Percentiles rank a stretch among this genome's conserved stretches.
These are phyloP conservation scores for Drosophila yooni DNA, from an alignment of 2,888 invertebrate genomes.

Conservation along the genomic window DNA sequence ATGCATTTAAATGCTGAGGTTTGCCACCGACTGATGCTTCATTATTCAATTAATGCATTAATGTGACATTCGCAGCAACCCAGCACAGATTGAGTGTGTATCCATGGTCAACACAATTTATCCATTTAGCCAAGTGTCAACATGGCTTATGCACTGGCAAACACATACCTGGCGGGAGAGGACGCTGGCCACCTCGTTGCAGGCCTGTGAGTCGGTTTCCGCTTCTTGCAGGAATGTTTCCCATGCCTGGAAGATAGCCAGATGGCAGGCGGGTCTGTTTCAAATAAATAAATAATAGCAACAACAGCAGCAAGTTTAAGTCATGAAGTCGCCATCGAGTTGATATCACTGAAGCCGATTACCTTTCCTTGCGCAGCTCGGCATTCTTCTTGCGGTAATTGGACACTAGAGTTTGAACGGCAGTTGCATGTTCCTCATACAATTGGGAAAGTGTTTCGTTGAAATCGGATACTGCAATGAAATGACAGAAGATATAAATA, in stretches of 20 bases:
- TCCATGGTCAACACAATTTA: constrained; percentile 46
- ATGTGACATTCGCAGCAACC: constrained; percentile 23
- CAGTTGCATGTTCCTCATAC: constrained; percentile 95
- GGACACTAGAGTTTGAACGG: constrained; percentile 93
- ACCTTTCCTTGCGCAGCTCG: constrained; percentile 95
- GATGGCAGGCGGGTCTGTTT: constrained; percentile 90
- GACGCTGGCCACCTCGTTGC: constrained; percentile 93
- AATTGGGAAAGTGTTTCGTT: constrained; percentile 94
- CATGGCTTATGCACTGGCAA: not conserved
- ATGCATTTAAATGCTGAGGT: constrained; percentile 13
- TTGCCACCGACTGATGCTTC: constrained; percentile 37
- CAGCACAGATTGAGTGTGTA: constrained; percentile 2
- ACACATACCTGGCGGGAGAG: constrained; percentile 88
- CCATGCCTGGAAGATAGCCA: constrained; percentile 95
- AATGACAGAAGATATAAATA: not conserved
- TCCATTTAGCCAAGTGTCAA: constrained; percentile 54
- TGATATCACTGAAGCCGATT: constrained; percentile 66
- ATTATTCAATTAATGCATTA: constrained; percentile 53
- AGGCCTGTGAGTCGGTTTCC: constrained; percentile 94
- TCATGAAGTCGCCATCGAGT: constrained; percentile 11
- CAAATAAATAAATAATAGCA: not conserved
- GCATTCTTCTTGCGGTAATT: constrained; percentile 94
- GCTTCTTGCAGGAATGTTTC: constrained; percentile 95
- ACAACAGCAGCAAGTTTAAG: not conserved
- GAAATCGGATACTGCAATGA: constrained; percentile 93